phyloP scores from a whole-genome alignment of 2,797 vertebrate genomes.

The Vespertilio murinus region DNA sequence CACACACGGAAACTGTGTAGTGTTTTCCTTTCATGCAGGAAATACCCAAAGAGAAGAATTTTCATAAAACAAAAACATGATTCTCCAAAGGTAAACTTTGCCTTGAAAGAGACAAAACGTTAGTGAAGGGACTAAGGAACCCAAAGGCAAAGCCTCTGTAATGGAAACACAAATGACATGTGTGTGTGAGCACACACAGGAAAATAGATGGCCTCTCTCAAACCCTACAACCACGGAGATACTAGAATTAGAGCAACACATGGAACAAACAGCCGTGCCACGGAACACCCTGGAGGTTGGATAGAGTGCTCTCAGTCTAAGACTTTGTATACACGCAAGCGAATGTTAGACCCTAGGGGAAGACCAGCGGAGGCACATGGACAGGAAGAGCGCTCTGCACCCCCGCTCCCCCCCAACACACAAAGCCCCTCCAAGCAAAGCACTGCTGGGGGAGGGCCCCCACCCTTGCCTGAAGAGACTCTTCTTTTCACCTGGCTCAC shows the following conservation, averaged over 20 bases:
- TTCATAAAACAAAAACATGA: conserved; percentile 27
- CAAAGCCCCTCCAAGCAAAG: background rate
- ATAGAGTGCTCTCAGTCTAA: background rate
- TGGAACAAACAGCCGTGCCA: background rate
- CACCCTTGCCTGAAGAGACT: background rate
- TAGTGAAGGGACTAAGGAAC: background rate
- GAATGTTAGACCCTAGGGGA: rapidly evolving
- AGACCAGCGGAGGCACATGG: no score
- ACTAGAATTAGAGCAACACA: background rate
- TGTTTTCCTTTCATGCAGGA: background rate
- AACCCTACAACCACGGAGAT: rapidly evolving
- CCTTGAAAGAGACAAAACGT: conserved; percentile 29
- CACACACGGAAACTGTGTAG: background rate
- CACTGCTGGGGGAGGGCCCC: background rate
- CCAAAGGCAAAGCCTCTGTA: background rate
- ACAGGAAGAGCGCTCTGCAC: background rate
- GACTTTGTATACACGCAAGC: background rate
- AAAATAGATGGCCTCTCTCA: background rate
- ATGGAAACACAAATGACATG: background rate
- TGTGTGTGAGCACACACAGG: background rate
- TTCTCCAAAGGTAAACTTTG: conserved; percentile 46
- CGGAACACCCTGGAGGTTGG: background rate
- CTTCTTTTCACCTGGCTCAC: background rate
- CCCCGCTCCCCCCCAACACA: no score
- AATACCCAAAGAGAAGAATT: background rate